Conservation (phyloP, 2,888 invertebrate species). For the Augiades crinisus region DNA sequence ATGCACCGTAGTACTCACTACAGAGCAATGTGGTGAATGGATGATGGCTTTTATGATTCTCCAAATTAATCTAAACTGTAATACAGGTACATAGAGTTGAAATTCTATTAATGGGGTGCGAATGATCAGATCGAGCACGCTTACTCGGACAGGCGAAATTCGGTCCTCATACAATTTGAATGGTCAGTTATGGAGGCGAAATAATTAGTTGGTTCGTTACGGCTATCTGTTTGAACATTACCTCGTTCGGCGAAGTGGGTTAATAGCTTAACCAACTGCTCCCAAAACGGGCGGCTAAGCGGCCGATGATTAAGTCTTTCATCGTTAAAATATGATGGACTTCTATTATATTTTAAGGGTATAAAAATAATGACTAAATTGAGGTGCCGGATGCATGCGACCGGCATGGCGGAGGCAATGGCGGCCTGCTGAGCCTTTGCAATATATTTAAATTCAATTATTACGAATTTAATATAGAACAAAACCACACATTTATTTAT, state of each 20-base stretch:
- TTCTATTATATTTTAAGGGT: too few species aligned
- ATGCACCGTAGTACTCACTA: too few species aligned
- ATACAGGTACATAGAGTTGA: background rate
- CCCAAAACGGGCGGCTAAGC: background rate
- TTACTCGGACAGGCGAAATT: constrained; percentile 2
- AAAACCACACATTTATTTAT: too few species aligned
- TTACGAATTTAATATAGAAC: too few species aligned
- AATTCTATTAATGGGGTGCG: background rate
- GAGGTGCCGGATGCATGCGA: too few species aligned
- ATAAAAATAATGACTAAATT: too few species aligned
- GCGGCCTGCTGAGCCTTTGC: too few species aligned
- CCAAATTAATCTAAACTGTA: background rate
- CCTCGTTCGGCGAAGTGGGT: constrained; percentile 16
- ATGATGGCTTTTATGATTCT: too few species aligned
- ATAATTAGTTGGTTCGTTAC: constrained; percentile 24
- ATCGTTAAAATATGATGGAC: background rate
- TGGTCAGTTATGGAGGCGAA: constrained; percentile 20
- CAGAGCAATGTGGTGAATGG: background rate
- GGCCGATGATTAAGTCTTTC: background rate
- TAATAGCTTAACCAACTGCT: constrained; percentile 14
- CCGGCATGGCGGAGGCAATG: too few species aligned
- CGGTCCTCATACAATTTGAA: constrained; percentile 22
- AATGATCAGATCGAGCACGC: background rate
- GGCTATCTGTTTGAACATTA: constrained; percentile 20
- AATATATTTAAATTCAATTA: too few species aligned